phyloP scores from a whole-genome alignment of 2,888 invertebrate species.

The Acanthosoma haemorrhoidale region DNA sequence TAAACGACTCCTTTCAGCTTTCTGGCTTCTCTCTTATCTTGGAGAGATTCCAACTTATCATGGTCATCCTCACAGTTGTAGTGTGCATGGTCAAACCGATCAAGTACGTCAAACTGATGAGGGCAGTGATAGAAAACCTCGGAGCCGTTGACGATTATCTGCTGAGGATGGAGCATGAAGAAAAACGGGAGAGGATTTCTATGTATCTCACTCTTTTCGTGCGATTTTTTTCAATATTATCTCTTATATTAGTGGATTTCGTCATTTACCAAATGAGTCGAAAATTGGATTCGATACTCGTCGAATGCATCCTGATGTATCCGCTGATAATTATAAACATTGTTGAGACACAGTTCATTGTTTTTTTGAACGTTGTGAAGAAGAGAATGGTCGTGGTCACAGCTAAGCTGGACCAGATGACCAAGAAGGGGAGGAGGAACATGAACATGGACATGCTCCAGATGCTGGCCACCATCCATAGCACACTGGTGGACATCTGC shows the following conservation, averaged over 20 bases:
- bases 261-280: not conserved
- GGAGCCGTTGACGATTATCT: constrained; percentile 30
- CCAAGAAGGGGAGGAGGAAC: not conserved
- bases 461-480: constrained; percentile 22
- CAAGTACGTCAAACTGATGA: constrained; percentile 19
- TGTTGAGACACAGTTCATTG: constrained; percentile 34
- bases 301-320: constrained; percentile 31
- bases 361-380: constrained; percentile 24
- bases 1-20: constrained; percentile 30
- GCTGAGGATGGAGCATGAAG: constrained; percentile 17
- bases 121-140: constrained; percentile 27
- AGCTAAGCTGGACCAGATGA: constrained; percentile 13
- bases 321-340: constrained; percentile 29
- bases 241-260: constrained; percentile 22
- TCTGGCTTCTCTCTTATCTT: constrained; percentile 33
- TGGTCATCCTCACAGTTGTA: constrained; percentile 22
- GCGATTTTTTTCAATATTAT: constrained; percentile 13
- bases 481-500: constrained; percentile 30
- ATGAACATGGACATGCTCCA: not conserved
- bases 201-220: not conserved
- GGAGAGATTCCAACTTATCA: constrained; percentile 31
- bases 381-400: constrained; percentile 22
- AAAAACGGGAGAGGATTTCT: constrained; percentile 15
- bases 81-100: constrained; percentile 25
- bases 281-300: not conserved